Evolutionary conservation across 2,797 vertebrate species (phyloP).

Genomic region (Yasuhikotakia modesta): DNA sequence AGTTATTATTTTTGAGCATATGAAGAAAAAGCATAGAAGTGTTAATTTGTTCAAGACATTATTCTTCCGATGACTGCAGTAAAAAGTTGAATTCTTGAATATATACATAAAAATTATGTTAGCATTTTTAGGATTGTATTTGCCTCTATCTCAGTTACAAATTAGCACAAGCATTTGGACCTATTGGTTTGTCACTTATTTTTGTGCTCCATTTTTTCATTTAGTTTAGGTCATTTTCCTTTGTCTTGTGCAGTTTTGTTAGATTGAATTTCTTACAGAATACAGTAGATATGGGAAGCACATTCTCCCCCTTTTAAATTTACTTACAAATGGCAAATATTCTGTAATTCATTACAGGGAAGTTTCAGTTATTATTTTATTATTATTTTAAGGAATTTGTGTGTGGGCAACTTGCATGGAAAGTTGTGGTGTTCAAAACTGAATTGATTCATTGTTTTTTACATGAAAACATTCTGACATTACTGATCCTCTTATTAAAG

Average conservation of each 20-base stretch:
- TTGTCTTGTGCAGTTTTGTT: background rate
- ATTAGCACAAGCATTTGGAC: too few species aligned
- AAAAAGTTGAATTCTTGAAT: background rate
- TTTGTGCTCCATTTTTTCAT: too few species aligned
- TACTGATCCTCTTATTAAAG: slow-evolving; percentile 18
- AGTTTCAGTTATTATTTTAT: background rate
- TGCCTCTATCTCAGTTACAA: background rate
- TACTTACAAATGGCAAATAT: background rate
- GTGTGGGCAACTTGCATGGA: background rate
- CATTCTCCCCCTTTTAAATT: too few species aligned
- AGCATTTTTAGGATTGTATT: background rate
- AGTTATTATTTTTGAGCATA: slow-evolving; percentile 31
- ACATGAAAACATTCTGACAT: background rate
- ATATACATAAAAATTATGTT: background rate
- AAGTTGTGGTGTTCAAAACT: background rate
- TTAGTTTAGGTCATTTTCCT: background rate
- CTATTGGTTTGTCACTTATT: too few species aligned
- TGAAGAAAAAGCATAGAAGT: slow-evolving; percentile 21
- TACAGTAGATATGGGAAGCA: too few species aligned
- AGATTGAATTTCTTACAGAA: too few species aligned
- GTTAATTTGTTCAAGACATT: slow-evolving; percentile 22
- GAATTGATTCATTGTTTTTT: background rate
- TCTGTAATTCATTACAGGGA: background rate
- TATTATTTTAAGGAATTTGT: background rate
- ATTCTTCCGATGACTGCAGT: slow-evolving; percentile 5